Evolutionary conservation across 2,888 invertebrate genomes (phyloP), one percentile per base, ranked within the genome.

Genomic region (Maniola hyperantus): DNA sequence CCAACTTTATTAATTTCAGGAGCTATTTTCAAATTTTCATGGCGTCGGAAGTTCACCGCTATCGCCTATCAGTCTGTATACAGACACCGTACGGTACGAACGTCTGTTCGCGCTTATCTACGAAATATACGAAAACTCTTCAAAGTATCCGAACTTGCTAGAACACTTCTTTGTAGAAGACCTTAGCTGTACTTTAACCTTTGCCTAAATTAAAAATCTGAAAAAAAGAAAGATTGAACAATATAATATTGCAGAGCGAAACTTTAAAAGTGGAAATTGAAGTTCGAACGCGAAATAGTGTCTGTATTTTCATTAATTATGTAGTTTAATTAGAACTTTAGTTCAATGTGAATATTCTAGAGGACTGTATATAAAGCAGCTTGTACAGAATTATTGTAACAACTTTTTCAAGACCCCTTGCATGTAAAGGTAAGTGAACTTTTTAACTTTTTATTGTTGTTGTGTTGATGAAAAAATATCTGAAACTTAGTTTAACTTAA

Each of bases 21-120:
- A 65, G 59, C 34, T 46, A 20, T 53, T 53, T 65, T 59, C 26
- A 60, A 58, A 54, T 60, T 51, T 44, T 65, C 66, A 64, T 64
- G 58, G 65, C 68, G 62, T 61, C 55, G 42, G 55, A 64, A 57
- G 64, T 58, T 61, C 54, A 39, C 20, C 51, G 51, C 60, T 62
- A 64, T 66, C 20, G 46, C 51, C 64, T 66, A 68, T 70, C 70
- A 70, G 70, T 70, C 60, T 51, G 48, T 54, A 66, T 2, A 61
- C 42, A 66, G 70, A 70, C 39, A 60, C 64, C 70, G 66, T 48
- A 60, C 68, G 61, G 46, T 46, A 61, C 61, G 66, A 68, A 70
- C 70, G 70, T 66, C 68, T 46, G 55, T 48, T 8, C 33, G 48
- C 44, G 55, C 11, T 18, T 46, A 44, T 53, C 55, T 33, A 39